A percentile compares a stretch with the other conserved stretches of the same genome.
Conservation (phyloP, 2,113 vertebrate genomes). For the Redunca redunca region DNA sequence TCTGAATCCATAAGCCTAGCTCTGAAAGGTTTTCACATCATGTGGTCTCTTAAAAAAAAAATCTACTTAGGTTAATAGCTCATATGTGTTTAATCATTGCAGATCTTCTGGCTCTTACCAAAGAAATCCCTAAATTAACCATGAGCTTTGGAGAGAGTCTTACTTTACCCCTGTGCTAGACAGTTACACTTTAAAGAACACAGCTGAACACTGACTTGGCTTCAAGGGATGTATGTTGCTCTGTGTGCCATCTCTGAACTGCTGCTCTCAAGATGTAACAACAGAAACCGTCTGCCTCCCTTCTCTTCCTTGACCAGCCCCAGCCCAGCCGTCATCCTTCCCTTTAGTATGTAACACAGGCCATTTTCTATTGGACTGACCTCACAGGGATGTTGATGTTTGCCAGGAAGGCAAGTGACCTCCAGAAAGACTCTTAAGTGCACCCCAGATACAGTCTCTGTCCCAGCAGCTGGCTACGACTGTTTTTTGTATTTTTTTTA, state of each 20-base stretch:
- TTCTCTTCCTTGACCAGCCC: neutral
- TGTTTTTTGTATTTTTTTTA: neutral
- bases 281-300: neutral
- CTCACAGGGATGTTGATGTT: neutral
- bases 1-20: neutral
- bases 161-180: neutral
- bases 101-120: neutral
- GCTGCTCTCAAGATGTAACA: neutral
- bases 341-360: neutral
- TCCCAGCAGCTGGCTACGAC: constrained; percentile 26
- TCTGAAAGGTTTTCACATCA: neutral
- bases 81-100: neutral
- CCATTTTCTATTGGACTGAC: neutral
- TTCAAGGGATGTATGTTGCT: neutral
- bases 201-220: neutral
- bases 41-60: neutral
- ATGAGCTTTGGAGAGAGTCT: neutral
- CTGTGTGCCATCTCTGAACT: neutral
- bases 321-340: neutral
- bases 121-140: neutral
- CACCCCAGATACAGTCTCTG: neutral
- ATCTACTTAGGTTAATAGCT: neutral
- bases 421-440: neutral
- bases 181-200: neutral
- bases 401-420: neutral